Evolutionary conservation across 1,140 invertebrate species (phyloP).

Genomic region (Delia radicum): DNA sequence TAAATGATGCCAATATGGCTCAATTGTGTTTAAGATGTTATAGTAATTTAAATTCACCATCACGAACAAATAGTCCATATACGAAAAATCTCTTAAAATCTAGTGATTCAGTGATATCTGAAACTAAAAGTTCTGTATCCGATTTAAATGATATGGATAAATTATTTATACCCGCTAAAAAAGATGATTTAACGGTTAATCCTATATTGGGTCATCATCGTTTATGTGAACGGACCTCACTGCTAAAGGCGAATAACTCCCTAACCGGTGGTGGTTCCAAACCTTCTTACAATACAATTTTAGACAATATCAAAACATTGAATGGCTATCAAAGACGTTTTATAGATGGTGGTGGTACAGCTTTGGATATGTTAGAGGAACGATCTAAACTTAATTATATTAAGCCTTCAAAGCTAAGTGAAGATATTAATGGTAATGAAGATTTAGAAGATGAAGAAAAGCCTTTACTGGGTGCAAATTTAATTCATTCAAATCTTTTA

Average conservation of each 20-base stretch:
- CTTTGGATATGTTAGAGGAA: constrained; percentile 39
- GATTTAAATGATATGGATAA: constrained; percentile 53
- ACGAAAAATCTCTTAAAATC: constrained; percentile 55
- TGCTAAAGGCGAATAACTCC: background rate
- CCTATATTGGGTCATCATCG: constrained; percentile 62
- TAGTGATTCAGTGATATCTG: constrained; percentile 53
- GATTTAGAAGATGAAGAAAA: constrained; percentile 47
- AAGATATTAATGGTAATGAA: constrained; percentile 21
- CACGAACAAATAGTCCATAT: constrained; percentile 53
- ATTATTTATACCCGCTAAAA: constrained; percentile 50
- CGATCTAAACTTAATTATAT: constrained; percentile 20
- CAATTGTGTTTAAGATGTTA: constrained; percentile 62
- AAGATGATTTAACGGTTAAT: constrained; percentile 57
- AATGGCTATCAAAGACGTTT: constrained; percentile 43
- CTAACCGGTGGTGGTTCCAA: constrained; percentile 28
- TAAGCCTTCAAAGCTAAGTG: background rate
- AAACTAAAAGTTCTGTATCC: constrained; percentile 54
- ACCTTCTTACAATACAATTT: constrained; percentile 44
- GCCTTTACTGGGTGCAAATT: constrained; percentile 33
- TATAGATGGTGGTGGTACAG: constrained; percentile 47
- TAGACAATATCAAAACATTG: constrained; percentile 44
- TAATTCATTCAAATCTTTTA: constrained; percentile 35
- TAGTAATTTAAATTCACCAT: constrained; percentile 54
- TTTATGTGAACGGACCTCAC: constrained; percentile 58
- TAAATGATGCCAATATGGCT: constrained; percentile 58